Evolutionary conservation across 2,888 invertebrate species (phyloP).

Genomic region (Exocentrus adspersus): DNA sequence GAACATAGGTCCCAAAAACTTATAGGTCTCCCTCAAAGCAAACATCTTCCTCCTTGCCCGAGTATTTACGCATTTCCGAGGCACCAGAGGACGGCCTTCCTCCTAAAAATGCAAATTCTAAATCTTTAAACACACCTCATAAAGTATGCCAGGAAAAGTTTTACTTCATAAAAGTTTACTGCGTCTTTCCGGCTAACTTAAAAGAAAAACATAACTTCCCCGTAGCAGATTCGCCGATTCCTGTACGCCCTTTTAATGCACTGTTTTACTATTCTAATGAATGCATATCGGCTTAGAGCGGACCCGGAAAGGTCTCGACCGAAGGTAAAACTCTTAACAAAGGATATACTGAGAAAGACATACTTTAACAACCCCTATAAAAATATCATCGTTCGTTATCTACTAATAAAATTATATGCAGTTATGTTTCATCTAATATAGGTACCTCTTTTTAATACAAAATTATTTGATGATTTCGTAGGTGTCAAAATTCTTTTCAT

Average conservation of each 20-base stretch:
- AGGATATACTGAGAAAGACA: too few relatives aligned
- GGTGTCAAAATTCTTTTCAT: too few relatives aligned
- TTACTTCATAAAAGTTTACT: constrained; percentile 58
- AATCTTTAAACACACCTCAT: constrained; percentile 55
- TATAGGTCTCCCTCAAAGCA: too few relatives aligned
- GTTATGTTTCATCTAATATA: too few relatives aligned
- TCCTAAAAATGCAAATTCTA: constrained; percentile 53
- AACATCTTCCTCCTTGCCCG: background rate
- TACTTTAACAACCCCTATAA: too few relatives aligned
- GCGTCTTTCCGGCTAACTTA: constrained; percentile 54
- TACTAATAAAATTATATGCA: too few relatives aligned
- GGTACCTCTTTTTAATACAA: too few relatives aligned
- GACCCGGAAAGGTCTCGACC: constrained; percentile 31
- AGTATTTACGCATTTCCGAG: constrained; percentile 35
- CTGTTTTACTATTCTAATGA: constrained; percentile 61
- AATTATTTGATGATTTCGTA: too few relatives aligned
- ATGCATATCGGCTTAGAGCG: constrained; percentile 59
- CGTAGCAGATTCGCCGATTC: constrained; percentile 54
- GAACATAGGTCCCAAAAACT: background rate
- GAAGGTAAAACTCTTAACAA: constrained; percentile 27
- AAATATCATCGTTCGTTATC: too few relatives aligned
- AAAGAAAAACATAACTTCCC: constrained; percentile 60
- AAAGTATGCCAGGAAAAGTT: constrained; percentile 51
- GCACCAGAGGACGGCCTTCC: constrained; percentile 38
- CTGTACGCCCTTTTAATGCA: constrained; percentile 57